Base-by-base conservation (phyloP, 2,888 invertebrate genomes). In the Molorchus minor region DNA sequence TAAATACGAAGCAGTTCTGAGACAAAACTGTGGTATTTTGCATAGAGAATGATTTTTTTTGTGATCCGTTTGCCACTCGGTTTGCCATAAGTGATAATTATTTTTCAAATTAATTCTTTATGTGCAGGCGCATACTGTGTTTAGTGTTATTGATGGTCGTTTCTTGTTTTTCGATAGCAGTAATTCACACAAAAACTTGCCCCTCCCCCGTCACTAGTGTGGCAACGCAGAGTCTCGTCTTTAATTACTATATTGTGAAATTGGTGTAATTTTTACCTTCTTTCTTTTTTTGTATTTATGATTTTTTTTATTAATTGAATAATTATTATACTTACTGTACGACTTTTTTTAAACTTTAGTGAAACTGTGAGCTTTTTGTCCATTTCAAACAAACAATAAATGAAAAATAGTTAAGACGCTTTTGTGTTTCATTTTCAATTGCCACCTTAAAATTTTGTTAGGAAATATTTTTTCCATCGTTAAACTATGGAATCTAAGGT, bases 351-450 rank as follows among this genome's bases (percentile, higher is more conserved):
- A 29, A 46, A 30, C 29, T 19, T 33, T 16, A 46, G 16, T 40
- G 41, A 56, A 51, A 45, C 33, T 35, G 53, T 10, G 33, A 7
- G 51, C 51, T 51, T 49, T 61, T 54, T 58, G 40, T 58, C 54
- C 20, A 49, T 43, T 29, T 47, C 55, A 38, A 51, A 58, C 53
- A 59, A 46, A 59, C 47, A 64, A 64, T 62, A 64, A 64, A n/a
- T n/a, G n/a, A n/a, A n/a, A n/a, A 64, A 54, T 61, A 61, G 57
- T 46, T 54, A 30, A 55, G 45, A 43, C 17, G 29, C 38, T 40
- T 33, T 10, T n/a, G 1, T 19, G 15, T 17, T 40, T 49, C 25
- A 30, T 54, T 56, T 54, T 41, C 8, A 19, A 2, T 20, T 2
- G 15, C 15, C 13, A 2, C 1, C 15, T 3, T 36, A 4, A 36